Percentiles rank a stretch among this genome's conserved stretches.
Evolutionary conservation across 2,888 invertebrate species (phyloP).

Genomic region (Anoplius nigerrimus): DNA sequence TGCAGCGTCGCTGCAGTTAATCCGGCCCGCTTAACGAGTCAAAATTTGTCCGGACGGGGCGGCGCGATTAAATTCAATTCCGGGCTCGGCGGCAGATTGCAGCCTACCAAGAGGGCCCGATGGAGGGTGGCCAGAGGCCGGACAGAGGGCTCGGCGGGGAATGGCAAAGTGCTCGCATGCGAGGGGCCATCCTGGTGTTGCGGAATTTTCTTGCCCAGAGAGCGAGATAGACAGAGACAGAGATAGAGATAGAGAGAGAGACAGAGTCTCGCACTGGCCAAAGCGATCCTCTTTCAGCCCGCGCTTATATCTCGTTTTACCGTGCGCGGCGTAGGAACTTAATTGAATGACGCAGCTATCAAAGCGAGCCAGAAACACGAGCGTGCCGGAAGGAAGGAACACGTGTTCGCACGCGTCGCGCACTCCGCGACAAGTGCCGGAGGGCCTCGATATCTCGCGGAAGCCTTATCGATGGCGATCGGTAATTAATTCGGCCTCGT

Average conservation of each 20-base stretch:
- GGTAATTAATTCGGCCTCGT: slow-evolving; percentile 56
- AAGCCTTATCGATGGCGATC: slow-evolving; percentile 43
- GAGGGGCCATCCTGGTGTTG: too few species aligned
- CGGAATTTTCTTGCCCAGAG: too few species aligned
- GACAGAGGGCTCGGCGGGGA: too few species aligned
- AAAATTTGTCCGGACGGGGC: slow-evolving; percentile 51
- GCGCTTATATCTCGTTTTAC: too few species aligned
- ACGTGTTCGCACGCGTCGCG: background rate
- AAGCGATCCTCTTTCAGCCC: too few species aligned
- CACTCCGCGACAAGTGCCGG: too few species aligned
- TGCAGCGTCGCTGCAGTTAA: slow-evolving; percentile 42
- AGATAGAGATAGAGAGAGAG: background rate
- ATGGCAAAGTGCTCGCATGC: too few species aligned
- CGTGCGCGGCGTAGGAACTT: background rate
- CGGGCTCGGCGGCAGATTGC: slow-evolving; percentile 2
- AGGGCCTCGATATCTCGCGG: too few species aligned
- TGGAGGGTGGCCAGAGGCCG: too few species aligned
- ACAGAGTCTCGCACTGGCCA: too few species aligned
- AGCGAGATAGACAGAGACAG: background rate
- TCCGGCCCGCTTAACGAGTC: slow-evolving; percentile 54
- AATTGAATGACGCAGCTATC: background rate
- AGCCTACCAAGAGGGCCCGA: too few species aligned
- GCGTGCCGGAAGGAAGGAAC: background rate
- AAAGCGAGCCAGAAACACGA: background rate
- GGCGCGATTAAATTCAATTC: slow-evolving; percentile 53